phyloP scores from a whole-genome alignment of 2,797 vertebrate species.

The Melanogrammus aeglefinus region DNA sequence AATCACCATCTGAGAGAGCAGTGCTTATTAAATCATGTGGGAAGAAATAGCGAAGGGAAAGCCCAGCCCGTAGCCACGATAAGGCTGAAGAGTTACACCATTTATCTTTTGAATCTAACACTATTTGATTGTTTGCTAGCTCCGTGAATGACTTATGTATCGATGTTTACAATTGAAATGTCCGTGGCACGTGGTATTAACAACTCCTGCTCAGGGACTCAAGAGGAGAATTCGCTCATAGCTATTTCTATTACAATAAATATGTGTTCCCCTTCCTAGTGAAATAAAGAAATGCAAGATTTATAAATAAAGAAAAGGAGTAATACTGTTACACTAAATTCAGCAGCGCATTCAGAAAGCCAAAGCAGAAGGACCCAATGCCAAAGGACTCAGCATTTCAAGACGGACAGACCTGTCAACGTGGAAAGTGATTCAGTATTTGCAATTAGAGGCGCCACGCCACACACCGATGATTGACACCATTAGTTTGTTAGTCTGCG shows the following conservation, averaged over 20 bases:
- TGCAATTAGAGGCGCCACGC: neutral
- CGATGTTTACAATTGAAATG: too few species aligned
- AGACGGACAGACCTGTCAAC: slow-evolving; percentile 18
- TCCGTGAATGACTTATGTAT: too few species aligned
- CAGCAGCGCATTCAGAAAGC: neutral
- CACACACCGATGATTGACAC: neutral
- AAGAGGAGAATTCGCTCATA: neutral
- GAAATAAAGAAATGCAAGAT: neutral
- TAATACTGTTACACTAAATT: neutral
- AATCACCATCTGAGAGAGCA: neutral
- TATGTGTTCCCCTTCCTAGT: neutral
- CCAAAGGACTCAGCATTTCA: slow-evolving; percentile 21
- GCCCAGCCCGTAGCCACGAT: neutral
- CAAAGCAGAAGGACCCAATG: slow-evolving; percentile 13
- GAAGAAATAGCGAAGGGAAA: neutral
- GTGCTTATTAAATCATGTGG: neutral
- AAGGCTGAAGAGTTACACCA: neutral
- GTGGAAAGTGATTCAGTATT: slow-evolving; percentile 14
- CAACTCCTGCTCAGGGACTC: neutral
- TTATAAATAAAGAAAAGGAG: neutral
- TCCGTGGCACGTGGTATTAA: too few species aligned
- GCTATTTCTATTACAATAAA: neutral
- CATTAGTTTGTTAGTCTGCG: slow-evolving; percentile 8
- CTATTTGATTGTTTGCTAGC: too few species aligned
- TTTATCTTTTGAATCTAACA: too few species aligned